phyloP scores from a whole-genome alignment of 1,140 invertebrate genomes.

The Oreohelix idahoensis region DNA sequence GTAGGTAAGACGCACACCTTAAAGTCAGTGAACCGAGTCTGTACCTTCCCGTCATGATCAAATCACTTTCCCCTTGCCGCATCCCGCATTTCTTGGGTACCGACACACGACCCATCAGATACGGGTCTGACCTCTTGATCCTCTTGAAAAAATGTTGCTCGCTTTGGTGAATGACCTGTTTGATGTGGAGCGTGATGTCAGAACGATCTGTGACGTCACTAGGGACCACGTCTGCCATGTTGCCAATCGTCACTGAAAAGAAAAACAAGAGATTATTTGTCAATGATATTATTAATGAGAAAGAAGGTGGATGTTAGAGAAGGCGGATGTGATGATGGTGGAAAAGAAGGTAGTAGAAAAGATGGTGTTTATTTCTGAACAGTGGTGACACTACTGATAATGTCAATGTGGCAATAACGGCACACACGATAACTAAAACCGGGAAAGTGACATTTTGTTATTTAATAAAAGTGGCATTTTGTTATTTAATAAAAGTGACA shows the following conservation, averaged over 20 bases:
- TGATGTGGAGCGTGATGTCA: slow-evolving; percentile 49
- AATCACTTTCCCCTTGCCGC: slow-evolving; percentile 81
- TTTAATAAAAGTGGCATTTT: too few relatives aligned
- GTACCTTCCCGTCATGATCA: slow-evolving; percentile 84
- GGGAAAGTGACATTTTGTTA: too few relatives aligned
- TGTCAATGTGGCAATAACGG: too few relatives aligned
- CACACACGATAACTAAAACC: too few relatives aligned
- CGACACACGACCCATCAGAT: slow-evolving; percentile 63
- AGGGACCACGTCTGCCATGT: slow-evolving; percentile 50
- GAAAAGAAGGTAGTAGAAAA: too few relatives aligned
- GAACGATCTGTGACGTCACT: slow-evolving; percentile 43
- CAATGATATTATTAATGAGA: too few relatives aligned
- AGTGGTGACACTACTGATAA: too few relatives aligned
- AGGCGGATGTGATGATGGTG: too few relatives aligned
- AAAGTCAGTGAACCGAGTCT: slow-evolving; percentile 81
- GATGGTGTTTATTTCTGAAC: too few relatives aligned
- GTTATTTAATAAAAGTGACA: too few relatives aligned
- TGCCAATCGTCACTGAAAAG: slow-evolving; percentile 61
- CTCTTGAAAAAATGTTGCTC: slow-evolving; percentile 40
- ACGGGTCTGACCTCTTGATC: slow-evolving; percentile 31
- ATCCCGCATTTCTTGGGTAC: slow-evolving; percentile 81
- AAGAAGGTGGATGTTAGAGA: too few relatives aligned
- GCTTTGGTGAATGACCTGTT: slow-evolving; percentile 54
- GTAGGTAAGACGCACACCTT: slow-evolving; percentile 81
- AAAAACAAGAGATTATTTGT: too few relatives aligned